Evolutionary conservation across 2,113 vertebrate species (phyloP).

Genomic region (Petrocephalus zakoni): DNA sequence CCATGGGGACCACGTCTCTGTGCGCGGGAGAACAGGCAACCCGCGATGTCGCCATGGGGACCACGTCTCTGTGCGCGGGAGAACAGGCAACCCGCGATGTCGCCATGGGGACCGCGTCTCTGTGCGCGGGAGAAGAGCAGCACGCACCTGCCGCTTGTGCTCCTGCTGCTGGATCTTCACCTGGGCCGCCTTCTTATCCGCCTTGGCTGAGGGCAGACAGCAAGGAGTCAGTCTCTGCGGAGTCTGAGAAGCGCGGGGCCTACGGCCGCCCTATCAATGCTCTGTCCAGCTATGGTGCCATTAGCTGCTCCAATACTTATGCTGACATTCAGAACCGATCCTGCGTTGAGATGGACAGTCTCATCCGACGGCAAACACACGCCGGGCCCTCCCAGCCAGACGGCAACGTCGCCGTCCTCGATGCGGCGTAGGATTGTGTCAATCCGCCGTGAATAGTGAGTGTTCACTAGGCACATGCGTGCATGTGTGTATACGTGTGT

Average conservation of each 20-base stretch:
- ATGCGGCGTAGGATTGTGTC: not conserved
- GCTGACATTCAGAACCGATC: not conserved
- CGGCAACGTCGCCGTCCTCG: not conserved
- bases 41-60: not conserved
- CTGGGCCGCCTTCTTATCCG: conserved; percentile 86
- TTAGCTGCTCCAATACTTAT: not conserved
- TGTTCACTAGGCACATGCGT: not conserved
- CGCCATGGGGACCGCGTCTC: not conserved
- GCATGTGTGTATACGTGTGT: not conserved
- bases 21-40: not conserved
- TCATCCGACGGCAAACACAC: not conserved
- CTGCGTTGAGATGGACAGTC: not conserved
- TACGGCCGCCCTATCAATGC: not conserved
- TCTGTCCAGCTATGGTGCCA: not conserved
- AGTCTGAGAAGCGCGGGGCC: not conserved
- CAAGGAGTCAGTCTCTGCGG: not conserved
- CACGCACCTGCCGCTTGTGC: conserved; percentile 76
- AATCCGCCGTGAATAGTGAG: not conserved
- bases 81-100: not conserved
- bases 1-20: not conserved
- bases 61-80: not conserved
- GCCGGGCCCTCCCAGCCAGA: not conserved
- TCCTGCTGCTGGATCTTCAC: conserved; percentile 89
- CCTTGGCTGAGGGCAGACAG: conserved; percentile 68
- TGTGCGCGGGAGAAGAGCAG: not conserved